phyloP scores from a whole-genome alignment of 30 jellyfish, hydroid and myxozoan genomes.

The Aurelia coerulea region DNA sequence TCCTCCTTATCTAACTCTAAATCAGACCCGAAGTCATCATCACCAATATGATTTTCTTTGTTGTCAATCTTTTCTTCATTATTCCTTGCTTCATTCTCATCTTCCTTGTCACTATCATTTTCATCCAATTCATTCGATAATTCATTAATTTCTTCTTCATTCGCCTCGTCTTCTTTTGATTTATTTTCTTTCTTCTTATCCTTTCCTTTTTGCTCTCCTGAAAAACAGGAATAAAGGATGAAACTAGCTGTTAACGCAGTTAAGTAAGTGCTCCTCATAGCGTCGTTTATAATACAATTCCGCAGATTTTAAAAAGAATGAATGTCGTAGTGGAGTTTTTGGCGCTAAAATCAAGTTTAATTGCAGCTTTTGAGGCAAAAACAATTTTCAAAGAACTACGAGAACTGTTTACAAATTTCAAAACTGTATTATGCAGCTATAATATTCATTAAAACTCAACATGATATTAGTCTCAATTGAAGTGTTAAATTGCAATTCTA shows the following conservation, averaged over 20 bases:
- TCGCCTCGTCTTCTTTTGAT: slow-evolving; percentile 20
- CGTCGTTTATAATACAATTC: no score
- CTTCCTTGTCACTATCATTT: slow-evolving; percentile 53
- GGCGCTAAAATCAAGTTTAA: neutral
- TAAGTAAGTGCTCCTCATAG: no score
- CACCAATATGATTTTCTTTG: slow-evolving; percentile 29
- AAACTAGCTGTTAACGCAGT: no score
- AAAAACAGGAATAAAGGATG: neutral
- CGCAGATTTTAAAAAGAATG: no score
- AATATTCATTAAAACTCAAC: no score
- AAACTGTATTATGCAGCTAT: no score
- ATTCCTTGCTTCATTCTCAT: slow-evolving; percentile 45
- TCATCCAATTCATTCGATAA: slow-evolving; percentile 47
- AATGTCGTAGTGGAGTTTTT: neutral
- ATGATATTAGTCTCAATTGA: no score
- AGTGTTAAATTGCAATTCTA: no score
- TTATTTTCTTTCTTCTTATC: slow-evolving; percentile 34
- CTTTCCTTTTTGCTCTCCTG: slow-evolving; percentile 87
- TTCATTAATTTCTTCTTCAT: slow-evolving; percentile 40
- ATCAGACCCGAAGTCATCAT: slow-evolving; percentile 56
- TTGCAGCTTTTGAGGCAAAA: no score
- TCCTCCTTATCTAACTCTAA: slow-evolving; percentile 54
- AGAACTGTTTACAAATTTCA: no score
- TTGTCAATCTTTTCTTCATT: slow-evolving; percentile 25
- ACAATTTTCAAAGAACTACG: no score